Base-by-base conservation (phyloP, 2,888 invertebrate species). In the Drosophila paranaensis region DNA sequence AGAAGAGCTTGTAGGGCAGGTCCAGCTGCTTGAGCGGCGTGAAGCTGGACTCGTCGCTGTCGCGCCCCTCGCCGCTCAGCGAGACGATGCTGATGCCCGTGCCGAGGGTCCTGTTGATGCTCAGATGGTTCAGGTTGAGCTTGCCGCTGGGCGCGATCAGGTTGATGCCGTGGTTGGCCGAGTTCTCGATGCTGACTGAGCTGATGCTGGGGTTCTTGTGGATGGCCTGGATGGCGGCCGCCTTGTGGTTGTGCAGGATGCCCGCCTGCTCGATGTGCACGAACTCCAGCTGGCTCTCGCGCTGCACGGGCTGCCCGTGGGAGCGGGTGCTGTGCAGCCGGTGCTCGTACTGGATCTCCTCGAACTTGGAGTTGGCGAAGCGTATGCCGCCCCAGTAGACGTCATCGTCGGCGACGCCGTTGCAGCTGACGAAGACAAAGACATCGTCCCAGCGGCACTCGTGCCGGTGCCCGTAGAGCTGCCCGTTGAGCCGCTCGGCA, bases 301-400 rank as follows among this genome's bases (percentile, higher is more conserved):
- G 94, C 73, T 94, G 94, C 54, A 94, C 94, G 57, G 95, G 92
- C 0, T 95, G 95, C 74, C 95, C 95, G 82, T 97, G 97, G 0
- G 97, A 97, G 54, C 96, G 95, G 9, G 96, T 81, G 85, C 97
- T 97, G 87, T 97, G 97, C 64, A 97, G 95, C 61, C 97, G 94
- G 83, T 96, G 95, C 81, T 96, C 96, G 90, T 96, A 97, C 3
- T 96, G 93, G 74, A 96, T 95, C 91, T 97, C 96, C 91, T 99
- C 98, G 91, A 98, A 98, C 91, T 97, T 96, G 4, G 97, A 95
- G 90, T 97, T 95, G 0, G 98, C 96, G 91, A 99, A 98, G 71
- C 99, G 94, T 73, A 99, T 95, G 40, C 99, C 99, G 46, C 99
- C 99, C 99, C 99, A 99, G 90, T 98, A 97, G 54, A 96, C 95